phyloP scores from a whole-genome alignment of 2,797 vertebrate genomes.

The Luscinia megarhynchos region DNA sequence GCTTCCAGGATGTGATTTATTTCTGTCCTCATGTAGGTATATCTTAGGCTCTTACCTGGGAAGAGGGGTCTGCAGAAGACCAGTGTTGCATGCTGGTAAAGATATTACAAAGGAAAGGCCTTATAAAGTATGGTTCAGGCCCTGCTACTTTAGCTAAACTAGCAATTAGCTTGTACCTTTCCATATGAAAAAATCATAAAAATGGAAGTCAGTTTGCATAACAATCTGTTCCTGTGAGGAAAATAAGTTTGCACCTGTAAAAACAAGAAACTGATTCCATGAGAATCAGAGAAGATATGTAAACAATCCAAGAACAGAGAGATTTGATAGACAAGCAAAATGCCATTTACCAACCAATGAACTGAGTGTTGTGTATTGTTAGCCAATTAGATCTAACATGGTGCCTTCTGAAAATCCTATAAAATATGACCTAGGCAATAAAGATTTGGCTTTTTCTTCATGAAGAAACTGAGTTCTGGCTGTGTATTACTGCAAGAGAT shows the following conservation, averaged over 20 bases:
- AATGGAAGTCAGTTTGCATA: not conserved
- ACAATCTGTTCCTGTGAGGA: not conserved
- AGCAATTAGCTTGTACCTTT: not conserved
- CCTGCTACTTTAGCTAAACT: not conserved
- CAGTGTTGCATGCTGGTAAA: not conserved
- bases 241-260: too few species aligned
- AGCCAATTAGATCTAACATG: too few species aligned
- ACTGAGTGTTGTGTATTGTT: too few species aligned
- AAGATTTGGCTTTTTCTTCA: too few species aligned
- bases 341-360: too few species aligned
- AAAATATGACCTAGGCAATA: too few species aligned
- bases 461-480: too few species aligned
- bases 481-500: not conserved
- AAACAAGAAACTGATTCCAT: too few species aligned
- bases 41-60: not conserved
- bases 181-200: not conserved
- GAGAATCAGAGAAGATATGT: too few species aligned
- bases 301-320: too few species aligned
- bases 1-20: not conserved
- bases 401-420: too few species aligned
- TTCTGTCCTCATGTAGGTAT: not conserved
- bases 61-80: not conserved
- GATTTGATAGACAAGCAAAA: too few species aligned
- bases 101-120: not conserved
- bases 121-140: not conserved